phyloP scores from a whole-genome alignment of 2,113 vertebrate genomes.

The Lagopus muta region DNA sequence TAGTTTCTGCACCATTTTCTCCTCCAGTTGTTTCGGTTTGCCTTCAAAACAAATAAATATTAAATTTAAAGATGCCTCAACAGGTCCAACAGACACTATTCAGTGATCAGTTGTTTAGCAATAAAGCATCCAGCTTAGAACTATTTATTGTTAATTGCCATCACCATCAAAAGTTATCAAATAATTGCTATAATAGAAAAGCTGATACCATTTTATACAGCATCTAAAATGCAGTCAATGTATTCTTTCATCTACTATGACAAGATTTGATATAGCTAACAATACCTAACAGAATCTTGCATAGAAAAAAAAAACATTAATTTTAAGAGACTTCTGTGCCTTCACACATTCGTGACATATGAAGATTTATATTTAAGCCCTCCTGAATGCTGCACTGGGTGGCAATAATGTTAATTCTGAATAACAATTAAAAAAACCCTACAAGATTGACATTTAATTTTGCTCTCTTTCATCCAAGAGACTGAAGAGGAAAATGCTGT shows the following conservation, averaged over 20 bases:
- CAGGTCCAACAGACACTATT: background rate
- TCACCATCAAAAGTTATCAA: background rate
- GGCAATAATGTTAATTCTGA: background rate
- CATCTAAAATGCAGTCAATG: background rate
- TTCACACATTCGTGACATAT: background rate
- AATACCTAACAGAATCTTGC: background rate
- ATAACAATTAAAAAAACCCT: background rate
- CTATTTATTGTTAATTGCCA: background rate
- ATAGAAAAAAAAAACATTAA: background rate
- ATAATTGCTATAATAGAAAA: background rate
- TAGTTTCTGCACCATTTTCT: slow-evolving; percentile 94
- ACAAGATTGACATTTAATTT: background rate
- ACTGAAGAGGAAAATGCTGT: background rate
- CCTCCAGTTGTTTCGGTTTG: slow-evolving; percentile 90
- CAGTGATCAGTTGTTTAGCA: background rate
- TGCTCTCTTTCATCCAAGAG: background rate
- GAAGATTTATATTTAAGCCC: background rate
- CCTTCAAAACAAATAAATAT: slow-evolving; percentile 73
- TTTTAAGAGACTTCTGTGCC: background rate
- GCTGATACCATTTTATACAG: background rate
- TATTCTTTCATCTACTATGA: background rate
- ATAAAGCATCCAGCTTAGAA: background rate
- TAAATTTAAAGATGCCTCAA: background rate
- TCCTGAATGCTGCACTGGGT: background rate
- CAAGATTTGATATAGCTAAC: background rate